Percentiles rank a stretch among this genome's conserved stretches.
Evolutionary conservation across 1,140 invertebrate species (phyloP).

Genomic region (Arion vulgaris): DNA sequence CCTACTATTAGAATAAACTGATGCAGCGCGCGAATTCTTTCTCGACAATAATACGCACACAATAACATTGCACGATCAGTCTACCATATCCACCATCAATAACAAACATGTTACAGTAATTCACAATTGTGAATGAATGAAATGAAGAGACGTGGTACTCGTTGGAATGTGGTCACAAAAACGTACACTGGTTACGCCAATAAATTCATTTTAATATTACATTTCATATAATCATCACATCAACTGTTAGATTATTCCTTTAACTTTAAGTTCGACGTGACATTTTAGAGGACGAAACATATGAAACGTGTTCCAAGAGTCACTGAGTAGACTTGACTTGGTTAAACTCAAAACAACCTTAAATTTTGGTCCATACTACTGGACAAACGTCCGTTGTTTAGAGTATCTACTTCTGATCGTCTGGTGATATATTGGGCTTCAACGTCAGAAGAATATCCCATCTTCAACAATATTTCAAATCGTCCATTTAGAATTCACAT

Average conservation of each 20-base stretch:
- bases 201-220: background rate
- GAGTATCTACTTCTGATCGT: background rate
- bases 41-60: background rate
- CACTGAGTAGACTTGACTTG: no score
- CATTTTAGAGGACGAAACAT: background rate
- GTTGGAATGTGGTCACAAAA: background rate
- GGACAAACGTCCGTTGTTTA: slow-evolving; percentile 1
- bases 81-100: background rate
- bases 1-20: background rate
- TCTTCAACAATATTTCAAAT: background rate
- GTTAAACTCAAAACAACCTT: background rate
- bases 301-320: background rate
- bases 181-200: background rate
- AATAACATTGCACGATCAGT: background rate
- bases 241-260: background rate
- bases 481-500: background rate
- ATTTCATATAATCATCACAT: background rate
- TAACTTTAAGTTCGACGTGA: background rate
- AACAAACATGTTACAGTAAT: background rate
- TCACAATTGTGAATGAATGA: slow-evolving; percentile 4
- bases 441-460: background rate
- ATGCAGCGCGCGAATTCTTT: background rate
- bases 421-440: background rate
- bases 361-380: slow-evolving; percentile 1
- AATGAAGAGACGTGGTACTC: background rate